Evolutionary conservation across 2,113 vertebrate genomes (phyloP).

Genomic region (Perca flavescens): DNA sequence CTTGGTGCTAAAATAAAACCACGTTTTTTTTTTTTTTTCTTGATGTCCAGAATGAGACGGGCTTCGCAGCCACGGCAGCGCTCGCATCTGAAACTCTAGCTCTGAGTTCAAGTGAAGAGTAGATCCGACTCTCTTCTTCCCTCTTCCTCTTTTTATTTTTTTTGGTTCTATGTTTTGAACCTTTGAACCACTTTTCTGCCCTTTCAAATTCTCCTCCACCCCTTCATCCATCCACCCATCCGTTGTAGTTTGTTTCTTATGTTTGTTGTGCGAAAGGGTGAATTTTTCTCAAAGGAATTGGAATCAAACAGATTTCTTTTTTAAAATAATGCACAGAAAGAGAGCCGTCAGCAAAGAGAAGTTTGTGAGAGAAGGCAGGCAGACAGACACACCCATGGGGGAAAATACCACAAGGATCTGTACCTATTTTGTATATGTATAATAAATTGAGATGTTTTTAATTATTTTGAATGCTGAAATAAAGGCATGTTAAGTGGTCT

Average conservation of each 20-base stretch:
- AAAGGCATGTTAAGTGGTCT: slow-evolving; percentile 99
- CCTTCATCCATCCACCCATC: slow-evolving; percentile 15
- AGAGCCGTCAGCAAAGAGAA: slow-evolving; percentile 58
- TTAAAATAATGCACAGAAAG: slow-evolving; percentile 72
- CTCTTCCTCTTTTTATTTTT: background rate
- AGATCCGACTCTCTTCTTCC: slow-evolving; percentile 19
- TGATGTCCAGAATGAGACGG: slow-evolving; percentile 61
- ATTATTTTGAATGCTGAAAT: slow-evolving; percentile 99
- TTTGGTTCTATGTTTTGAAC: slow-evolving; percentile 32
- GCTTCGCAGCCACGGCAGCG: slow-evolving; percentile 38
- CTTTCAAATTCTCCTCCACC: slow-evolving; percentile 21
- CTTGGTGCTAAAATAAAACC: slow-evolving; percentile 88
- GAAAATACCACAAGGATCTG: slow-evolving; percentile 88
- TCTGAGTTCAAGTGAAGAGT: slow-evolving; percentile 28
- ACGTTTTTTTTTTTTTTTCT: slow-evolving; percentile 27
- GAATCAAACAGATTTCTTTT: slow-evolving; percentile 38
- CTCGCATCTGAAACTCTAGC: slow-evolving; percentile 35
- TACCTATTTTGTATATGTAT: slow-evolving; percentile 99
- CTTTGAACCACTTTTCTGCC: slow-evolving; percentile 17
- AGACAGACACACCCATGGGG: slow-evolving; percentile 84
- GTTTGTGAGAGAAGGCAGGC: slow-evolving; percentile 82
- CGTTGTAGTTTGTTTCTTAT: slow-evolving; percentile 67
- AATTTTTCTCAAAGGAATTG: slow-evolving; percentile 74
- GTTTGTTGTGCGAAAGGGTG: slow-evolving; percentile 70
- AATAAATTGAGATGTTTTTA: slow-evolving; percentile 99